phyloP scores from a whole-genome alignment of 2,888 invertebrate species.

The Megaustenia siamemsis region DNA sequence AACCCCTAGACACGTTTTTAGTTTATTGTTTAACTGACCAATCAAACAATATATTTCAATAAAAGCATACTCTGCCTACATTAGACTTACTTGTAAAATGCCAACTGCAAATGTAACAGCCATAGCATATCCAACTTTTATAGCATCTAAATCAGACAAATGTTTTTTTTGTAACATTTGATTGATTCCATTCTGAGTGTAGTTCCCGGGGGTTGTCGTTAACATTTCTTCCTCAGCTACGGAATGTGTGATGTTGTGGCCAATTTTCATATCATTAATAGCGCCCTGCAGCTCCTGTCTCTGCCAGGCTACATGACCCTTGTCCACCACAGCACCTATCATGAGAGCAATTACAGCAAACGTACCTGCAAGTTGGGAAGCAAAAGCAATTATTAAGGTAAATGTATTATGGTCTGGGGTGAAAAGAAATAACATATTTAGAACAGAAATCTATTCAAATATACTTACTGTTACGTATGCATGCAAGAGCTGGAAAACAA shows the following conservation, averaged over 20 bases:
- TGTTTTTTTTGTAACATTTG: constrained; percentile 34
- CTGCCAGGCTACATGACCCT: constrained; percentile 59
- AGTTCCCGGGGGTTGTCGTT: not conserved
- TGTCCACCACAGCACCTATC: constrained; percentile 89
- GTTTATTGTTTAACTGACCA: too few relatives aligned
- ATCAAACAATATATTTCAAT: too few relatives aligned
- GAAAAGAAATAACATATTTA: too few relatives aligned
- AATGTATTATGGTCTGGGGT: too few relatives aligned
- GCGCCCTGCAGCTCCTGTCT: constrained; percentile 52
- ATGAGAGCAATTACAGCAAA: constrained; percentile 92
- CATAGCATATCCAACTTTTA: constrained; percentile 83
- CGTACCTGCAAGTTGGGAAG: constrained; percentile 77
- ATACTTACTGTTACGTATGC: too few relatives aligned
- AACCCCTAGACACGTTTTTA: too few relatives aligned
- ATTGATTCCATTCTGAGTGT: not conserved
- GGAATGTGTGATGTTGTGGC: constrained; percentile 49
- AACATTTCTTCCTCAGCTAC: not conserved
- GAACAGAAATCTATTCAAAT: too few relatives aligned
- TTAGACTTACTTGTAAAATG: constrained; percentile 69
- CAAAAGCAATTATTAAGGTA: not conserved
- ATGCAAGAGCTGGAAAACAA: too few relatives aligned
- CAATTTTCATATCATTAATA: constrained; percentile 43
- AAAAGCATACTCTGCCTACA: too few relatives aligned
- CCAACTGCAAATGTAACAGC: constrained; percentile 87
- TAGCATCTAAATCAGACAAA: constrained; percentile 53